Conservation (phyloP, 2,113 vertebrate genomes). For the Anguilla rostrata region DNA sequence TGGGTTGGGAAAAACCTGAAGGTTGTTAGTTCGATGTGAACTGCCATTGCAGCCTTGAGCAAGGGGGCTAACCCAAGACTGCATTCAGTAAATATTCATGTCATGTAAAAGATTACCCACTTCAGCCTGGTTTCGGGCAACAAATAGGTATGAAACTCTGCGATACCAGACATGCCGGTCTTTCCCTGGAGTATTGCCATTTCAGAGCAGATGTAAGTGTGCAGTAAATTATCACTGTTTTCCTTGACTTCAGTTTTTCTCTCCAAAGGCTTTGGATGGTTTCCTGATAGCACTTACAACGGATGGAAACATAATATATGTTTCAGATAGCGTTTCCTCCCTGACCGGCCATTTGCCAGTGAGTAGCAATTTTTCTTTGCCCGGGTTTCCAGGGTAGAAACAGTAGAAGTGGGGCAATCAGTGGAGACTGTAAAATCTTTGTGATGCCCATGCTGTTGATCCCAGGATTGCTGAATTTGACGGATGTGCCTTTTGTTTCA, state of each 20-base stretch:
- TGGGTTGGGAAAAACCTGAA: not conserved
- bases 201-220: not conserved
- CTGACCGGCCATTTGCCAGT: slow-evolving; percentile 91
- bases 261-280: slow-evolving; percentile 82
- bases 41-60: not conserved
- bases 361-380: slow-evolving; percentile 59
- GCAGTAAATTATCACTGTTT: not conserved
- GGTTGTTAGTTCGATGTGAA: not conserved
- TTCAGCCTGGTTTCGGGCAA: no score
- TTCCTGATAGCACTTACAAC: slow-evolving; percentile 86
- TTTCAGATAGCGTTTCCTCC: slow-evolving; percentile 81
- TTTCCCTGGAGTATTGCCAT: not conserved
- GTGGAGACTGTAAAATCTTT: not conserved
- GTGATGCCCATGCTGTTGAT: no score
- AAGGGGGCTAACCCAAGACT: not conserved
- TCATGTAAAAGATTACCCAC: no score
- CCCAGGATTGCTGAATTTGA: slow-evolving; percentile 32
- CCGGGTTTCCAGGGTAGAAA: no score
- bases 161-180: not conserved
- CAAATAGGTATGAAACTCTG: not conserved
- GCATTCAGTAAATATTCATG: not conserved
- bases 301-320: slow-evolving; percentile 89
- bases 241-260: slow-evolving; percentile 26
- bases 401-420: not conserved
- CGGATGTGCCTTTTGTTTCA: slow-evolving; percentile 74